Conservation (phyloP, 2,888 invertebrate species). For the Pandemis heparana region DNA sequence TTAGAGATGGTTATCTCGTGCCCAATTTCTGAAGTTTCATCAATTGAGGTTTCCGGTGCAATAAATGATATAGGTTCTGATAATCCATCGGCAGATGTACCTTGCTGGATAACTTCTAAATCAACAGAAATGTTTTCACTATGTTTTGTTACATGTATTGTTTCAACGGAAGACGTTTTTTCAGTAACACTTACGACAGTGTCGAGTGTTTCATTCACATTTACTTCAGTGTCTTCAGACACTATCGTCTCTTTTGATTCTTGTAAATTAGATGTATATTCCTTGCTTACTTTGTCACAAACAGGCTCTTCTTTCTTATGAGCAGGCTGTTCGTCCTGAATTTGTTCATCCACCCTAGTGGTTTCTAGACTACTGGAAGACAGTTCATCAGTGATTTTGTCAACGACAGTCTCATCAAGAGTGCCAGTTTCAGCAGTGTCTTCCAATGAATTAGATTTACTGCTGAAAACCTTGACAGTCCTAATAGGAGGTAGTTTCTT, state of each 20-base stretch:
- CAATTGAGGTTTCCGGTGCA: neutral
- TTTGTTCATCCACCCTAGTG: slow-evolving; percentile 19
- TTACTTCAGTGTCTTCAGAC: neutral
- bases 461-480: slow-evolving; percentile 84
- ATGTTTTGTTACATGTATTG: neutral
- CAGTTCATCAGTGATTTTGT: slow-evolving; percentile 60
- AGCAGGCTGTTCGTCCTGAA: neutral
- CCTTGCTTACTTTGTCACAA: neutral
- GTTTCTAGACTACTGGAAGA: slow-evolving; percentile 57
- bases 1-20: slow-evolving; percentile 23
- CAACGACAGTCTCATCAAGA: slow-evolving; percentile 48
- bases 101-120: neutral
- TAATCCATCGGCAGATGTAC: too few species aligned
- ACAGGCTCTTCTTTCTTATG: neutral
- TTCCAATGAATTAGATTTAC: slow-evolving; percentile 86
- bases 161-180: neutral
- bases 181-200: neutral
- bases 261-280: neutral
- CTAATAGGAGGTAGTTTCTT: slow-evolving; percentile 88
- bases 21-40: slow-evolving; percentile 12
- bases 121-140: neutral
- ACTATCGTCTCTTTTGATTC: neutral
- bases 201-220: neutral
- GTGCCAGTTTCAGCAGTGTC: slow-evolving; percentile 54
- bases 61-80: neutral